Conservation (phyloP, 1,140 invertebrate genomes). For the Sycobia sp. region DNA sequence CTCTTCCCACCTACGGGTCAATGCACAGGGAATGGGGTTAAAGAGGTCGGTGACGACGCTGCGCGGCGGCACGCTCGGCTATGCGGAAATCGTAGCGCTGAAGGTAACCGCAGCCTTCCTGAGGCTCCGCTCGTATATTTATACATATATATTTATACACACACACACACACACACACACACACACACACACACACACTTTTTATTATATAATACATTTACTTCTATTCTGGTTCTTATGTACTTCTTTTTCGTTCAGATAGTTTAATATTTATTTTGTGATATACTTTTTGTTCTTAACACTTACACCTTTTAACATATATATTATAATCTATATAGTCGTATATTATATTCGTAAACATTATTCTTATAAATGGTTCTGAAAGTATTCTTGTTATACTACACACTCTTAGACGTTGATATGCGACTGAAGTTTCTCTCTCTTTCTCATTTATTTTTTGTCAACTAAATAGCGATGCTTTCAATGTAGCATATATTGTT, state of each 20-base stretch:
- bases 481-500: slow-evolving; percentile 54
- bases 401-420: neutral
- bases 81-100: slow-evolving; percentile 93
- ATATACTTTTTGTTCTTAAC: too few relatives aligned
- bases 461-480: slow-evolving; percentile 58
- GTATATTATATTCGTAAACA: neutral
- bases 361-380: neutral
- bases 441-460: slow-evolving; percentile 4
- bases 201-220: neutral
- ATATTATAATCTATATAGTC: neutral
- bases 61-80: slow-evolving; percentile 82
- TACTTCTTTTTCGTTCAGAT: neutral
- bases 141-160: too few relatives aligned
- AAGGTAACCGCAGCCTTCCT: slow-evolving; percentile 74
- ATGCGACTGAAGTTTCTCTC: too few relatives aligned
- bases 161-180: too few relatives aligned
- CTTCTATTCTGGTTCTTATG: neutral
- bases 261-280: too few relatives aligned
- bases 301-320: neutral
- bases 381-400: neutral
- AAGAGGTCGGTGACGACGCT: slow-evolving; percentile 91
- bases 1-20: slow-evolving; percentile 60
- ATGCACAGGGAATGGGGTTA: slow-evolving; percentile 74
- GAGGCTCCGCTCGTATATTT: slow-evolving; percentile 7
- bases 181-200: too few relatives aligned